phyloP scores from a whole-genome alignment of 2,113 vertebrate genomes.

The Bombycilla garrulus region DNA sequence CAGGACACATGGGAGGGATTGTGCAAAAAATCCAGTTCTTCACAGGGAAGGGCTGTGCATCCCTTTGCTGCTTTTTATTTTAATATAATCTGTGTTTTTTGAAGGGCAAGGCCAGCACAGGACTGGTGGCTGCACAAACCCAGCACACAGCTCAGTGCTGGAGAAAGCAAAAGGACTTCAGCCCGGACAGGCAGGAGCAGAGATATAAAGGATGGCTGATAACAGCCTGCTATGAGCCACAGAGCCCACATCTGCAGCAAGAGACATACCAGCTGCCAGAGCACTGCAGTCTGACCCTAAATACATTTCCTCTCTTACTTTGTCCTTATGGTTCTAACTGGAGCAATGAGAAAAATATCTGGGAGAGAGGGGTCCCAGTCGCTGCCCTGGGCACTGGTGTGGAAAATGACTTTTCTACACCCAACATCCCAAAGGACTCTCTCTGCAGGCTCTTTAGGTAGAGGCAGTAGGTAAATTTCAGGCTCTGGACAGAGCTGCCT shows the following conservation, averaged over 20 bases:
- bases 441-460: background rate
- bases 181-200: background rate
- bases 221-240: background rate
- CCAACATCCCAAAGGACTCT: background rate
- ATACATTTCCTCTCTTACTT: fast-evolving
- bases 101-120: background rate
- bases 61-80: background rate
- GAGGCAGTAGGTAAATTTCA: background rate
- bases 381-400: background rate
- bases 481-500: background rate
- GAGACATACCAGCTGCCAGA: background rate
- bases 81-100: background rate
- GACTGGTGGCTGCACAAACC: fast-evolving
- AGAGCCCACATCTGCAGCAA: background rate
- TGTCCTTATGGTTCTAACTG: background rate
- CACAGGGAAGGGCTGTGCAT: background rate
- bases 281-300: background rate
- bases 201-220: background rate
- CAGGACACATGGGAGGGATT: fast-evolving
- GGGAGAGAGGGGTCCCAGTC: background rate
- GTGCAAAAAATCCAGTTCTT: background rate
- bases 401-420: background rate
- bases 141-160: fast-evolving
- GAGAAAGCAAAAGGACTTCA: fast-evolving
- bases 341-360: background rate